Conservation (phyloP, 2,888 invertebrate genomes). For the Meganola albula region DNA sequence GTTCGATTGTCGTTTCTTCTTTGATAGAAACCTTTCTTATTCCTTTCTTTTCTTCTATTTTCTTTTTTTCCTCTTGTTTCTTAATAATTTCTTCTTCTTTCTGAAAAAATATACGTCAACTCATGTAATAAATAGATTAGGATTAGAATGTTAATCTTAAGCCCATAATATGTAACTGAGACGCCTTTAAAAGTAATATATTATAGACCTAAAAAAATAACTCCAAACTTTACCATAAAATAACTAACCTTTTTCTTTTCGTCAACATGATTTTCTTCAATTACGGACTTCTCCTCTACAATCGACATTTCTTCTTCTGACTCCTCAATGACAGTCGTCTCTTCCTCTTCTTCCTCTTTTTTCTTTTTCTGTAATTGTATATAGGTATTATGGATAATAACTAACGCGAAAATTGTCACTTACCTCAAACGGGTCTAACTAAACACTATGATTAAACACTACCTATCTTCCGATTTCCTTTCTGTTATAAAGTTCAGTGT, state of each 20-base stretch:
- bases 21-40: constrained; percentile 56
- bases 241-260: constrained; percentile 63
- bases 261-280: constrained; percentile 72
- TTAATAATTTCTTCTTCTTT: constrained; percentile 45
- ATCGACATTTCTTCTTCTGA: constrained; percentile 73
- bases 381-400: too few relatives aligned
- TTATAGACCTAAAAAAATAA: too few relatives aligned
- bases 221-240: too few relatives aligned
- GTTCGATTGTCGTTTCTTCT: constrained; percentile 47
- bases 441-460: too few relatives aligned
- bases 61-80: constrained; percentile 28
- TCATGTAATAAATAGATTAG: too few relatives aligned
- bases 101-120: constrained; percentile 5
- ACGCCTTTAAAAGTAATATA: too few relatives aligned
- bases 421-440: too few relatives aligned
- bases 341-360: constrained; percentile 63
- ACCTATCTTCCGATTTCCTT: too few relatives aligned
- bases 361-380: constrained; percentile 66
- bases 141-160: too few relatives aligned
- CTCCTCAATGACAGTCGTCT: constrained; percentile 66
- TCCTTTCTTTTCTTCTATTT: constrained; percentile 50
- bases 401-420: too few relatives aligned
- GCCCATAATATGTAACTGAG: too few relatives aligned
- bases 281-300: constrained; percentile 65
- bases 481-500: too few relatives aligned